Percentiles rank a stretch among this genome's conserved stretches.
phyloP scores from a whole-genome alignment of 2,888 invertebrate genomes.

The Perizoma flavofasciatum region DNA sequence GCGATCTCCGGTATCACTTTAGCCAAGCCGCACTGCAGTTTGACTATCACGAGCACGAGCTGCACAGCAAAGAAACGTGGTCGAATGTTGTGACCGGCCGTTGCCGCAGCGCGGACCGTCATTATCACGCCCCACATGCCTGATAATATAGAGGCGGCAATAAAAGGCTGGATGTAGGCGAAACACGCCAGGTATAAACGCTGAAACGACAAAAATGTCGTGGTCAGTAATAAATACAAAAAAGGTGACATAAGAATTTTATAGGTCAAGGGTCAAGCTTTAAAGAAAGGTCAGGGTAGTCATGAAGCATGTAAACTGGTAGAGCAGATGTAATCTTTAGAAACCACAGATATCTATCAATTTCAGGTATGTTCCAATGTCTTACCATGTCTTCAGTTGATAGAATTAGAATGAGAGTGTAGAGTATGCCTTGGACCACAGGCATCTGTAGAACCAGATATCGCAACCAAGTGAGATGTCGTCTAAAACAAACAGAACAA shows the following conservation, averaged over 20 bases:
- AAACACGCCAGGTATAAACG: conserved; percentile 53
- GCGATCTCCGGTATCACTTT: conserved; percentile 82
- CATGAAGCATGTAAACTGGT: too few relatives aligned
- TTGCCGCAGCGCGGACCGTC: conserved; percentile 75
- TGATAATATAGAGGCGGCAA: conserved; percentile 85
- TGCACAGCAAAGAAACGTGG: conserved; percentile 85
- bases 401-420: conserved; percentile 83
- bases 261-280: too few relatives aligned
- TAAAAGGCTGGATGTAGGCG: conserved; percentile 86
- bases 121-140: conserved; percentile 89
- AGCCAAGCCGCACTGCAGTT: conserved; percentile 85
- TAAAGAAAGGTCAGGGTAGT: too few relatives aligned
- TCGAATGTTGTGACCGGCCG: conserved; percentile 72
- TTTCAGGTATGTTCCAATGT: conserved; percentile 10
- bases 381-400: conserved; percentile 87
- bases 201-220: conserved; percentile 20
- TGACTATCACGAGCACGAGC: conserved; percentile 86
- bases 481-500: conserved; percentile 69
- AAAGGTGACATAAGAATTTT: too few relatives aligned
- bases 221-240: not conserved
- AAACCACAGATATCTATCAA: too few relatives aligned
- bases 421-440: conserved; percentile 86
- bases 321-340: too few relatives aligned
- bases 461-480: conserved; percentile 78
- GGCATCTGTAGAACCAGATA: conserved; percentile 88